A percentile compares a stretch with the other conserved stretches of the same genome.
These are phyloP conservation scores for Ectropis grisescens DNA, from an alignment of 1,140 invertebrate species.

Conservation along the genomic window DNA sequence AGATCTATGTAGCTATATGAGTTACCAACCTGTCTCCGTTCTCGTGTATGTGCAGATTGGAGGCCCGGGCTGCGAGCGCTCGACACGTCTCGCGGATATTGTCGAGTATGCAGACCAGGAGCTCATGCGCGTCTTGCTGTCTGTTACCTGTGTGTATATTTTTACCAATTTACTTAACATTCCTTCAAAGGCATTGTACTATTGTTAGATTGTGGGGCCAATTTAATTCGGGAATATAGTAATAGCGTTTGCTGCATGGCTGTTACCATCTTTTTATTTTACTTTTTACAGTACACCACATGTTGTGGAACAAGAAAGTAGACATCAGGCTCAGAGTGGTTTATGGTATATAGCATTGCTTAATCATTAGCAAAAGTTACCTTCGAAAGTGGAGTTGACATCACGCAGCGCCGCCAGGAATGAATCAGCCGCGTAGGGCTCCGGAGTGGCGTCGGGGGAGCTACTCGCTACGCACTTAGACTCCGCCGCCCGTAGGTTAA, in stretches of 20 bases:
- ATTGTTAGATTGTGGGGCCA: too few species aligned
- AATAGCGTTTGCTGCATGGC: too few species aligned
- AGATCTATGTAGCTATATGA: too few species aligned
- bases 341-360: too few species aligned
- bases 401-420: slow-evolving; percentile 88
- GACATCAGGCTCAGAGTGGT: too few species aligned
- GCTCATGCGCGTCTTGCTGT: slow-evolving; percentile 92
- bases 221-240: too few species aligned
- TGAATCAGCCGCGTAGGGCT: slow-evolving; percentile 85
- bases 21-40: slow-evolving; percentile 50
- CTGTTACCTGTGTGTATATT: slow-evolving; percentile 88
- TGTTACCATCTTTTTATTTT: too few species aligned
- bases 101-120: slow-evolving; percentile 88
- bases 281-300: too few species aligned
- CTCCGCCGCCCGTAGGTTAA: slow-evolving; percentile 79
- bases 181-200: too few species aligned
- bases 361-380: slow-evolving; percentile 42
- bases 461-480: slow-evolving; percentile 64
- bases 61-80: slow-evolving; percentile 57
- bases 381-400: slow-evolving; percentile 92
- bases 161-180: too few species aligned
- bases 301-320: too few species aligned
- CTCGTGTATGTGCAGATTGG: slow-evolving; percentile 39
- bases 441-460: slow-evolving; percentile 72
- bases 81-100: slow-evolving; percentile 89